Percentiles rank a stretch among this genome's conserved stretches.
Evolutionary conservation across 2,888 invertebrate genomes (phyloP).

Genomic region (Germaria angustata): DNA sequence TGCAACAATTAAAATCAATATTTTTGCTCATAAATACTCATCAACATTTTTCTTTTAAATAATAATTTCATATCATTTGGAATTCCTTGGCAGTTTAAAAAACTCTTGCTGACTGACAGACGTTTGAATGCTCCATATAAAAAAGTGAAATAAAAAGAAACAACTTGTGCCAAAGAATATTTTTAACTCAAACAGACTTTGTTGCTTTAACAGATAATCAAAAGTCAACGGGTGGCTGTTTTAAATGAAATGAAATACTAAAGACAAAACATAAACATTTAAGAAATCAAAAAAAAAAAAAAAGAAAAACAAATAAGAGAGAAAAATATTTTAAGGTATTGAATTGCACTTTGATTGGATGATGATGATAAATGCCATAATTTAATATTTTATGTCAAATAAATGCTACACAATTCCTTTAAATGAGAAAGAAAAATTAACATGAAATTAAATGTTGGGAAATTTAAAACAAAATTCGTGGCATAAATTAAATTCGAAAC

Average conservation of each 20-base stretch:
- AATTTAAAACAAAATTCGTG: constrained; percentile 53
- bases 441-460: constrained; percentile 46
- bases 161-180: constrained; percentile 35
- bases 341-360: constrained; percentile 68
- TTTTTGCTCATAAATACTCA: constrained; percentile 39
- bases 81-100: constrained; percentile 24
- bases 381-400: constrained; percentile 70
- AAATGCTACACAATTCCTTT: constrained; percentile 48
- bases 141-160: not conserved
- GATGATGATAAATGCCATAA: constrained; percentile 72
- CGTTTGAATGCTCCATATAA: not conserved
- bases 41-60: constrained; percentile 34
- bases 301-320: not conserved
- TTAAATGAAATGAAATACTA: constrained; percentile 37
- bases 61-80: constrained; percentile 31
- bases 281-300: constrained; percentile 3
- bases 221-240: constrained; percentile 67
- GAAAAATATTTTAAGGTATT: constrained; percentile 40
- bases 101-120: not conserved
- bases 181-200: constrained; percentile 46
- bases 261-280: constrained; percentile 25
- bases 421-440: constrained; percentile 4
- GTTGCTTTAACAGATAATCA: constrained; percentile 68
- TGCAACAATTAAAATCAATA: constrained; percentile 43
- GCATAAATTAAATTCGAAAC: constrained; percentile 20